phyloP scores from a whole-genome alignment of 2,888 invertebrate genomes.

The Bedellia somnulentella region DNA sequence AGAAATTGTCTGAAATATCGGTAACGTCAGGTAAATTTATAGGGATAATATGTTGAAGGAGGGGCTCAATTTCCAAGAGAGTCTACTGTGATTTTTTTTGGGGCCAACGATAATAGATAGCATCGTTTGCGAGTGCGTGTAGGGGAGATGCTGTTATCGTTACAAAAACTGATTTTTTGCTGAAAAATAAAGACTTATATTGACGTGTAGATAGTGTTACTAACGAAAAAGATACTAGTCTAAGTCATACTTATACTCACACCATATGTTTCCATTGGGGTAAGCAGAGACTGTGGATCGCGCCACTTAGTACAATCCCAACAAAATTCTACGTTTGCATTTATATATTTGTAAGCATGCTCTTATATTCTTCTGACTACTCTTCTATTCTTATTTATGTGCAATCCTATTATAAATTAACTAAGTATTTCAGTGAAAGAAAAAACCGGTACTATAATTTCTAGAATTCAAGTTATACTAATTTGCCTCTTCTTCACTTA shows the following conservation, averaged over 20 bases:
- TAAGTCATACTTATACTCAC: too few relatives aligned
- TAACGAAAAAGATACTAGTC: not conserved
- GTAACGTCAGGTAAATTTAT: conserved; percentile 54
- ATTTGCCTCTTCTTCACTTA: too few relatives aligned
- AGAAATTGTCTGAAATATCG: conserved; percentile 56
- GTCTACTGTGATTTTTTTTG: conserved; percentile 43
- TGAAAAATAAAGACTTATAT: not conserved
- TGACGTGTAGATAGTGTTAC: not conserved
- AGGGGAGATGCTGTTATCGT: not conserved
- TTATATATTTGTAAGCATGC: not conserved
- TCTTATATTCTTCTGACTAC: too few relatives aligned
- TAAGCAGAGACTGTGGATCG: too few relatives aligned
- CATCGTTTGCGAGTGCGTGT: not conserved
- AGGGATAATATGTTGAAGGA: conserved; percentile 49
- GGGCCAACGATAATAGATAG: conserved; percentile 5
- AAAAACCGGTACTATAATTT: too few relatives aligned
- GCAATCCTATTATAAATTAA: too few relatives aligned
- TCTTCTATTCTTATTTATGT: too few relatives aligned
- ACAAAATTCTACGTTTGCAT: not conserved
- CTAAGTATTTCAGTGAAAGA: too few relatives aligned
- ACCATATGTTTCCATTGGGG: too few relatives aligned
- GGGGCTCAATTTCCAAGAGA: conserved; percentile 37
- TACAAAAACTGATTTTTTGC: not conserved
- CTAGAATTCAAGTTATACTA: too few relatives aligned
- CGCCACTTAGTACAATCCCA: not conserved